Evolutionary conservation across 1,140 invertebrate species (phyloP), one percentile per base, ranked within the genome.

Genomic region (Drosophila lowei): DNA sequence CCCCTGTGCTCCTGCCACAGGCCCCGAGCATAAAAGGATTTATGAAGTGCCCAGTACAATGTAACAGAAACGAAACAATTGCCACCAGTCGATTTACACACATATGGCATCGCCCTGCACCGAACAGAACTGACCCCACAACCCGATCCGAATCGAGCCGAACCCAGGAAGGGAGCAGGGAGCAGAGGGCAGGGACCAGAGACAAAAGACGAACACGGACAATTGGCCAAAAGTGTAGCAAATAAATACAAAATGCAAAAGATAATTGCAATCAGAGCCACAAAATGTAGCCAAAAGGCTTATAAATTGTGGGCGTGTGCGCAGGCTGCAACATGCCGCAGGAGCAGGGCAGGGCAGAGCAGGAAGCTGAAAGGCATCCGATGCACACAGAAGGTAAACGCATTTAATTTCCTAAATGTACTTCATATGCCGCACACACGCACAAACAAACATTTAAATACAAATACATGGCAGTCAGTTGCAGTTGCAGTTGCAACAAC

Each of bases 201-300:
- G 65, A 68, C 65, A 68, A 68, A 68, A 64, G 18, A 57, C 50
- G 49, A 50, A 48, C 72, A 50, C 80, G 78, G 63, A 88, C 83
- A 88, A 88, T 83, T 88, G 81, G 64, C 49, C 73, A 73, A 86
- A 66, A 88, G 83, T 88, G 83, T 88, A 88, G 78, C 83, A 88
- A 88, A 88, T 88, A 88, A 88, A 88, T 88, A 83, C 78, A 88
- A 88, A 88, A 88, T 88, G 72, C 83, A 88, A 70, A 79, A 83
- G 83, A 88, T 88, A 88, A 88, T 88, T 88, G 83, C 83, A 88
- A 79, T 88, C 78, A 83, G 78, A 88, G 78, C 75, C 83, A 83
- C 83, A 88, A 83, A 88, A 75, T 86, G 81, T 88, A 68, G 81
- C 81, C 83, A 83, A 83, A 83, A 76, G 83, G 83, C 83, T 88